A percentile compares a stretch with the other conserved stretches of the same genome.
These are phyloP conservation scores for Typhlichthys eigenmanni DNA, from an alignment of 2,797 vertebrate species.

Conservation along the genomic window DNA sequence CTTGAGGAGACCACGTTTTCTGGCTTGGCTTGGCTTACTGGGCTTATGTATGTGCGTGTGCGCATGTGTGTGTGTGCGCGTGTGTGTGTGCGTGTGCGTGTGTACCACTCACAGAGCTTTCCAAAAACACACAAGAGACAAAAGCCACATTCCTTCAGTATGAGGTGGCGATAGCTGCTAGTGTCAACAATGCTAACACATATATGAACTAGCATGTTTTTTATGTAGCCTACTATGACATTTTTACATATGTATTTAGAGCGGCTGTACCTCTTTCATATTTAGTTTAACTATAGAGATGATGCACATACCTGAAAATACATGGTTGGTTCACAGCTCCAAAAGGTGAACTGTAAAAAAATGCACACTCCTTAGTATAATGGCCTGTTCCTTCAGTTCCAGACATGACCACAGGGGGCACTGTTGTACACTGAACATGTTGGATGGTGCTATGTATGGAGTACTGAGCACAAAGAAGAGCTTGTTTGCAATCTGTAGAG, in stretches of 20 bases:
- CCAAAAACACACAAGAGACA: conserved; percentile 50
- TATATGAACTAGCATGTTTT: conserved; percentile 11
- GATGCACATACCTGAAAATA: background rate
- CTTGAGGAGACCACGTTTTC: conserved; percentile 64
- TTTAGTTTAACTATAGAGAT: background rate
- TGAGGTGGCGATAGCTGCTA: conserved; percentile 44
- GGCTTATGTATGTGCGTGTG: conserved; percentile 2
- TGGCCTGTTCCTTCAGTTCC: conserved; percentile 27
- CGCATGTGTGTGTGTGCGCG: conserved; percentile 3
- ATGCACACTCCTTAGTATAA: background rate
- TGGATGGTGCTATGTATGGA: conserved; percentile 28
- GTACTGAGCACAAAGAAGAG: conserved; percentile 55
- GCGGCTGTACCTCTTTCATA: background rate
- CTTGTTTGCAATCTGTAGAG: conserved; percentile 47
- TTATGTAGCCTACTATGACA: too few relatives aligned
- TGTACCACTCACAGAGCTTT: conserved; percentile 41
- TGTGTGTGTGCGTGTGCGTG: conserved; percentile 13
- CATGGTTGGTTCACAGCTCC: background rate
- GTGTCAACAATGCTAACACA: conserved; percentile 37
- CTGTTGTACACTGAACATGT: conserved; percentile 59
- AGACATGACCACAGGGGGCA: conserved; percentile 63
- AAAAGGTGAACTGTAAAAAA: conserved; percentile 16
- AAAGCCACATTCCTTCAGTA: conserved; percentile 63
- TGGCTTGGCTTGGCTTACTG: conserved; percentile 26
- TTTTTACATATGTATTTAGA: conserved; percentile 1